Evolutionary conservation across 2,888 invertebrate species (phyloP), one percentile per base, ranked within the genome.

Genomic region (Nomada ruficornis): DNA sequence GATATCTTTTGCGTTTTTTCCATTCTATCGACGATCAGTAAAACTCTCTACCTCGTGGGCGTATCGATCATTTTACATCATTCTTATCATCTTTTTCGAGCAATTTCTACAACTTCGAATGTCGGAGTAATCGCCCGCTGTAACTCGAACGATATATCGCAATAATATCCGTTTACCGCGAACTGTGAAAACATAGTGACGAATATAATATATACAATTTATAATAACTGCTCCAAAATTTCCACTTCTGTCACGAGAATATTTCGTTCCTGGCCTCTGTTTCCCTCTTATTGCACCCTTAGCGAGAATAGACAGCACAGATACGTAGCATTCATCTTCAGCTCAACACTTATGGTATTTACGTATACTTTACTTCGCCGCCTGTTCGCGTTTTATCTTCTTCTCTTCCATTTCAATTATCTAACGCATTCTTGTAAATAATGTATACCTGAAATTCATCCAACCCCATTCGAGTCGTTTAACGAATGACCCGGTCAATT

Each of bases 11-110:
- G 11, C 11, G 47, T 15, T 47, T 47, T 87, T 67, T 54, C 47
- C 65, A 54, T 80, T 86, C 81, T 71, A 59, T 80, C 72, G 57
- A 77, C 68, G 36, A 77, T 70, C 59, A 73, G 69, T 55, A 70
- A 85, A 76, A 77, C 70, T 85, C 85, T 86, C 85, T 86, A 87
- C 82, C 87, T 86, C 87, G 82, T 85, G 82, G 82, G 70, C 77
- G 52, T 52, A 80, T 80, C 60, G 80, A 80, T 80, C 63, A 73
- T 68, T 67, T 80, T 36, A 72, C 69, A 55, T 64, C 63, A 62
- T 64, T 77, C 70, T 70, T 78, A 54, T 68, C 67, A 62, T 52
- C 63, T 80, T 77, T 78, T 68, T 68, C 47, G 67, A 73, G 57
- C 62, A 73, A 68, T 80, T 68, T 73, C 55, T 67, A 67, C 23